Base-by-base conservation (phyloP, 2,888 invertebrate species). In the Onchidella celtica region DNA sequence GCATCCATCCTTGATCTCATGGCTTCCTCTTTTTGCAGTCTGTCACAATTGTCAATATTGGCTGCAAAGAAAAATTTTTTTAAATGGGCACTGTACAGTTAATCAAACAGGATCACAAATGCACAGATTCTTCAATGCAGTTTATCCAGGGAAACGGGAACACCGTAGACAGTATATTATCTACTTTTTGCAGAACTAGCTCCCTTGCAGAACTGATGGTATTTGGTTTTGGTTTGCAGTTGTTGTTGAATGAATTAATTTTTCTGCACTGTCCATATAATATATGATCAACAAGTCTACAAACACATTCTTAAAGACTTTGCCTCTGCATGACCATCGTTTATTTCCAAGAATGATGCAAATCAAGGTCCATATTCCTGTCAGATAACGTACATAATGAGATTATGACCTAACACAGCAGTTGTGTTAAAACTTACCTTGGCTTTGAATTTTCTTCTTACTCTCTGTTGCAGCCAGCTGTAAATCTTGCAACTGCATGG, bases 341-440 rank as follows among this genome's bases (percentile, higher is more conserved):
- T n/a, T n/a, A n/a, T n/a, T n/a, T n/a, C n/a, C n/a, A n/a, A n/a
- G n/a, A n/a, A n/a, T n/a, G n/a, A n/a, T n/a, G n/a, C n/a, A n/a
- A n/a, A n/a, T n/a, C n/a, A n/a, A n/a, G n/a, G n/a, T n/a, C n/a
- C n/a, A n/a, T n/a, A n/a, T n/a, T n/a, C n/a, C n/a, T n/a, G n/a
- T n/a, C n/a, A n/a, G n/a, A n/a, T n/a, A n/a, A n/a, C n/a, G n/a
- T n/a, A n/a, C n/a, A n/a, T n/a, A n/a, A n/a, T n/a, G n/a, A n/a
- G n/a, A n/a, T n/a, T n/a, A n/a, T n/a, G n/a, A n/a, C n/a, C n/a
- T n/a, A n/a, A n/a, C n/a, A n/a, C n/a, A n/a, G n/a, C n/a, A n/a
- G n/a, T n/a, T n/a, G n/a, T n/a, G n/a, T n/a, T n/a, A 38, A n/a
- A 29, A 79, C 86, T 85, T 86, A 90, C 90, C 85, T 82, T 89